Evolutionary conservation across 2,113 vertebrate genomes (phyloP).

Genomic region (Chloebia gouldiae): DNA sequence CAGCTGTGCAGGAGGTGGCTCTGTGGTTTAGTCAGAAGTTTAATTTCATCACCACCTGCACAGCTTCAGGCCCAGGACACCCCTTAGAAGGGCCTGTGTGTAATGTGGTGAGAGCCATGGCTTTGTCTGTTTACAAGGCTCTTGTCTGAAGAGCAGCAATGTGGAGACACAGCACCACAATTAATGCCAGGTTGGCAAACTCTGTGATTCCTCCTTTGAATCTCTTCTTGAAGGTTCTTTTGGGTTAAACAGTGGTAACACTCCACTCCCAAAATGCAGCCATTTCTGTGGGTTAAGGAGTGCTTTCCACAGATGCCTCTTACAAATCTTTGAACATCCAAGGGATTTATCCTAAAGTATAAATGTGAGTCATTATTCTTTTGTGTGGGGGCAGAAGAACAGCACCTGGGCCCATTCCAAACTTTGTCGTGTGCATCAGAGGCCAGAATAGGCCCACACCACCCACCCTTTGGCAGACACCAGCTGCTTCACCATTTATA

Average conservation of each 20-base stretch:
- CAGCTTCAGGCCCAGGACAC: background rate
- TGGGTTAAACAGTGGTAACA: background rate
- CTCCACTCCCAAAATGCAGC: background rate
- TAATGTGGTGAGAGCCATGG: background rate
- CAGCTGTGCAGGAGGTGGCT: background rate
- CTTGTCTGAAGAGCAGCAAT: background rate
- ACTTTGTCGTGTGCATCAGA: slow-evolving; percentile 3
- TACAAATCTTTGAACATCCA: slow-evolving; percentile 7
- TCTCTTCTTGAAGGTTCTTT: background rate
- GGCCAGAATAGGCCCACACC: slow-evolving; percentile 46
- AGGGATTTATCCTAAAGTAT: background rate
- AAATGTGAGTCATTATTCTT: slow-evolving; percentile 62
- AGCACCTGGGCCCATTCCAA: slow-evolving; percentile 55
- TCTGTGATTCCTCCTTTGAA: background rate
- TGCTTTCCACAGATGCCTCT: slow-evolving; percentile 8
- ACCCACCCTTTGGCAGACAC: slow-evolving; percentile 52
- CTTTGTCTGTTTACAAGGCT: background rate
- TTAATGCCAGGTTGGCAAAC: background rate
- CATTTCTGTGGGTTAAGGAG: background rate
- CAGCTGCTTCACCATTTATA: slow-evolving; percentile 50
- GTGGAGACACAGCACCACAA: background rate
- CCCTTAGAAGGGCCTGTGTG: background rate
- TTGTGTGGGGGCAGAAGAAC: slow-evolving; percentile 49
- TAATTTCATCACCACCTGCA: background rate
- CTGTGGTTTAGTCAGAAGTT: background rate